phyloP scores from a whole-genome alignment of 2,888 invertebrate genomes.

The Mythimna albipuncta region DNA sequence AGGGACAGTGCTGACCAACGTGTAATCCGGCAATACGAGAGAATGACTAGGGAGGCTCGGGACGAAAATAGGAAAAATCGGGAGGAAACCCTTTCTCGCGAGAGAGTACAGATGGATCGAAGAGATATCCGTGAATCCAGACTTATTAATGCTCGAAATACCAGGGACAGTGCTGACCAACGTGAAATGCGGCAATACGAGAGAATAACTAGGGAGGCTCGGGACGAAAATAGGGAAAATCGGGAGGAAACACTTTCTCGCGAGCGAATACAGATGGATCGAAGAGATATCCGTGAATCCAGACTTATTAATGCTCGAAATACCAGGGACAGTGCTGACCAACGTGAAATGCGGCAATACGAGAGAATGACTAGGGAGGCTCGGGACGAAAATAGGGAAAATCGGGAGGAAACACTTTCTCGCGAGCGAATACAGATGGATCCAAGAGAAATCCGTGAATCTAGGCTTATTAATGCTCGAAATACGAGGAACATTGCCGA shows the following conservation, averaged over 20 bases:
- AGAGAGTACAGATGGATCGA: background rate
- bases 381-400: slow-evolving; percentile 13
- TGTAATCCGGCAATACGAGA: slow-evolving; percentile 17
- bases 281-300: slow-evolving; percentile 26
- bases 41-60: background rate
- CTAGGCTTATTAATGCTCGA: slow-evolving; percentile 22
- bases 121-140: slow-evolving; percentile 32
- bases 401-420: slow-evolving; percentile 4
- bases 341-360: background rate
- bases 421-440: slow-evolving; percentile 14
- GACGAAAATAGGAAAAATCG: too few species aligned
- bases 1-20: background rate
- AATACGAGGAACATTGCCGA: slow-evolving; percentile 7
- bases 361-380: slow-evolving; percentile 12
- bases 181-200: slow-evolving; percentile 12
- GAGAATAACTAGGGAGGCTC: slow-evolving; percentile 7
- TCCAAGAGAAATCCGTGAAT: slow-evolving; percentile 29
- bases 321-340: background rate
- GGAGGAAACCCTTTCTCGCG: too few species aligned
- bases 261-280: too few species aligned
- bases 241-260: too few species aligned
- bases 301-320: slow-evolving; percentile 2
- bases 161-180: background rate
- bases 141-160: background rate
- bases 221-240: slow-evolving; percentile 6